Percentiles rank a stretch among this genome's conserved stretches.
Conservation (phyloP, 2,797 vertebrate species). For the Pachyuromys duprasi region DNA sequence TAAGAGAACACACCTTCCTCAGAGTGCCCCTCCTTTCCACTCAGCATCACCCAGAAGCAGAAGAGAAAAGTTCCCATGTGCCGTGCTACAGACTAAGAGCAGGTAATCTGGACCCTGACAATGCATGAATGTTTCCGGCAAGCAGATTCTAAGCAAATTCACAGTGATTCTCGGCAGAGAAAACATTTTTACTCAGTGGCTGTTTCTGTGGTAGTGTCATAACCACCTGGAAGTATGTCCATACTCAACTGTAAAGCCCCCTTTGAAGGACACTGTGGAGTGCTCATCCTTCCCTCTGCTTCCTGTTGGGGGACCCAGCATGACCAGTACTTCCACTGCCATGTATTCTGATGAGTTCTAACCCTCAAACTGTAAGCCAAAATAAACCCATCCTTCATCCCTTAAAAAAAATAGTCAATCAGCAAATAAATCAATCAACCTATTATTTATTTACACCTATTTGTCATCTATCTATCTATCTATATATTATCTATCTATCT, state of each 20-base stretch:
- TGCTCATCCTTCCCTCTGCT: not conserved
- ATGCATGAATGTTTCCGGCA: not conserved
- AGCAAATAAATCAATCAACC: not conserved
- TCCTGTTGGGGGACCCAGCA: not conserved
- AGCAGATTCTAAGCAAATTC: conserved; percentile 11
- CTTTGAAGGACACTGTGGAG: not conserved
- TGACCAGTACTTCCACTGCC: not conserved
- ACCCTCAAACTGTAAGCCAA: not conserved
- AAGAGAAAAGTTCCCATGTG: not conserved
- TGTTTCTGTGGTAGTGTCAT: not conserved
- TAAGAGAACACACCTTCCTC: not conserved
- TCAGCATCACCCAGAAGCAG: not conserved
- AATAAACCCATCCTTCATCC: not conserved
- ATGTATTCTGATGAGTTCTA: not conserved
- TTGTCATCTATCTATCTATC: not conserved
- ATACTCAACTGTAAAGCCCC: not conserved
- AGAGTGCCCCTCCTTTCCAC: not conserved
- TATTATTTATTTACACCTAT: not conserved
- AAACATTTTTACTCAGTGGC: not conserved
- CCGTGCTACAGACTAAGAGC: not conserved
- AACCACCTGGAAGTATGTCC: not conserved
- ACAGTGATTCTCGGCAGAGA: not conserved
- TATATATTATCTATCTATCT: not conserved
- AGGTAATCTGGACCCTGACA: not conserved
- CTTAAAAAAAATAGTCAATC: not conserved